Evolutionary conservation across 35 echinoderm and acorn worm species (phyloP).

Genomic region (Stichopus chloronotus): DNA sequence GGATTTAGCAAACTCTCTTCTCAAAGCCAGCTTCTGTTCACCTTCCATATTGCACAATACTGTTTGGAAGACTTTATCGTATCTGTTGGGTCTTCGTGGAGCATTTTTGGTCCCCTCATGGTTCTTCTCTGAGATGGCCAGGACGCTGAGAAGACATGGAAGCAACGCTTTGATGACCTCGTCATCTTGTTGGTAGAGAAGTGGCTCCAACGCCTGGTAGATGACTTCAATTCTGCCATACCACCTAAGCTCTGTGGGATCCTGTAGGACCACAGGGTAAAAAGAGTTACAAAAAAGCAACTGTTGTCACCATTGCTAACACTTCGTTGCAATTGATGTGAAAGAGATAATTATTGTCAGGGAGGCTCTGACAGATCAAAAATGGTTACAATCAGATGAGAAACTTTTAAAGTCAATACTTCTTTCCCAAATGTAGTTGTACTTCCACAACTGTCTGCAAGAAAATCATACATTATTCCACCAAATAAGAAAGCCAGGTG

Average conservation of each 20-base stretch:
- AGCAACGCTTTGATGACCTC: constrained; percentile 65
- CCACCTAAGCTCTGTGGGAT: constrained; percentile 89
- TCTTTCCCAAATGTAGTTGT: too few species aligned
- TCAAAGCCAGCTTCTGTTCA: constrained; percentile 81
- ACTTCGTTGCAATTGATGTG: not conserved
- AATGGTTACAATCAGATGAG: too few species aligned
- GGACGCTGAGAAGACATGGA: constrained; percentile 75
- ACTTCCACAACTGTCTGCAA: too few species aligned
- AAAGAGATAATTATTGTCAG: too few species aligned
- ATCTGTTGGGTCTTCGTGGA: constrained; percentile 55
- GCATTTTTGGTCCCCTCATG: constrained; percentile 39
- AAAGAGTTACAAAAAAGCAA: not conserved
- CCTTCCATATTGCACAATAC: constrained; percentile 86
- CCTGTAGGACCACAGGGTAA: constrained; percentile 22
- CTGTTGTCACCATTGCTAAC: not conserved
- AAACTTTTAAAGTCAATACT: too few species aligned
- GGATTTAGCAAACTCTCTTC: constrained; percentile 64
- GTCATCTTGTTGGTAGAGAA: constrained; percentile 74
- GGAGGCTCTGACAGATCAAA: too few species aligned
- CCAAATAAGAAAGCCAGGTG: too few species aligned
- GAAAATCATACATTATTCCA: too few species aligned
- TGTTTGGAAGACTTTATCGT: constrained; percentile 79
- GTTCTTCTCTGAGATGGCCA: constrained; percentile 65
- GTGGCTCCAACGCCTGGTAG: constrained; percentile 77
- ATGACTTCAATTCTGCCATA: constrained; percentile 82